phyloP scores from a whole-genome alignment of 2,888 invertebrate species.

The Trimorus sp. region DNA sequence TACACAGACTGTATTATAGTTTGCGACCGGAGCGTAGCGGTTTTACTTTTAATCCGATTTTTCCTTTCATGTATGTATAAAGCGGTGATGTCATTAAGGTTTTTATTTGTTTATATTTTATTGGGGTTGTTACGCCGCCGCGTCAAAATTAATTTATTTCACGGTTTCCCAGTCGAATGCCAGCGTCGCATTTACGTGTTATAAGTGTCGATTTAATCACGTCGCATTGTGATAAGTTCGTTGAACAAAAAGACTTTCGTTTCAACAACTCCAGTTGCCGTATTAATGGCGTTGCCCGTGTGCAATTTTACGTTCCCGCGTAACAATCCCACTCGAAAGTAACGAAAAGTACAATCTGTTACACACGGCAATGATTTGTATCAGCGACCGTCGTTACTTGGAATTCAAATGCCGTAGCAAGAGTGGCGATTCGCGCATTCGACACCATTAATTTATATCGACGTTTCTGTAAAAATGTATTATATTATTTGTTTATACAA shows the following conservation, averaged over 20 bases:
- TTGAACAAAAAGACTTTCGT: neutral
- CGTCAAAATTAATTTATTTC: conserved; percentile 30
- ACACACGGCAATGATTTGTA: conserved; percentile 44
- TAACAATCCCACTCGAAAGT: conserved; percentile 38
- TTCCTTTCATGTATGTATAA: conserved; percentile 53
- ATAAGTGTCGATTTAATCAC: conserved; percentile 46
- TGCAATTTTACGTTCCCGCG: neutral
- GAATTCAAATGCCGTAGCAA: conserved; percentile 48
- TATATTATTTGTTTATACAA: conserved; percentile 50
- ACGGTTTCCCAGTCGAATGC: conserved; percentile 13
- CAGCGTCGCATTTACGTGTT: conserved; percentile 35
- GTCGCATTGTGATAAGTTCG: conserved; percentile 44
- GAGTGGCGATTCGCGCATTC: conserved; percentile 29
- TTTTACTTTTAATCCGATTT: conserved; percentile 44
- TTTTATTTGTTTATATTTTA: conserved; percentile 60
- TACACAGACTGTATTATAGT: conserved; percentile 63
- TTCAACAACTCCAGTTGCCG: too few relatives aligned
- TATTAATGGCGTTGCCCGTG: too few relatives aligned
- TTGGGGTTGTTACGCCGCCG: conserved; percentile 43
- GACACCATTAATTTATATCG: conserved; percentile 46
- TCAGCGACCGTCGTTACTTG: conserved; percentile 37
- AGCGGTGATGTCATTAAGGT: conserved; percentile 45
- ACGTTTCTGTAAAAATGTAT: conserved; percentile 58
- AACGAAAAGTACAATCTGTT: conserved; percentile 43
- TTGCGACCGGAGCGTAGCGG: conserved; percentile 45